phyloP scores from a whole-genome alignment of 2,888 invertebrate genomes.

The Amphimallon solstitiale region DNA sequence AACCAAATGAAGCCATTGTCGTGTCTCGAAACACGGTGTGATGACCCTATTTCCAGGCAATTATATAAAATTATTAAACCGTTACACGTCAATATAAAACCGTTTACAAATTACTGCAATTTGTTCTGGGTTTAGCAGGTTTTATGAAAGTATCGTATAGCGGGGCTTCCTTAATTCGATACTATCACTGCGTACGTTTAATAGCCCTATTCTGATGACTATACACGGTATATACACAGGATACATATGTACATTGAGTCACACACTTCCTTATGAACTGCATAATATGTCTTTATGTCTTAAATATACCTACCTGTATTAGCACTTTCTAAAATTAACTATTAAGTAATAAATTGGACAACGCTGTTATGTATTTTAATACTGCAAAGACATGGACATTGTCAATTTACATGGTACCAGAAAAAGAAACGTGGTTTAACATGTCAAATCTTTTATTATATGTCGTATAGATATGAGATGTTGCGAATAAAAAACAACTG shows the following conservation, averaged over 20 bases:
- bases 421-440: too few relatives aligned
- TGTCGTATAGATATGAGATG: too few relatives aligned
- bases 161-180: too few relatives aligned
- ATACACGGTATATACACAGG: too few relatives aligned
- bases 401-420: too few relatives aligned
- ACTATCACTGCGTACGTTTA: too few relatives aligned
- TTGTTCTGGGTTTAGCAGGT: constrained; percentile 2
- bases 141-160: background rate
- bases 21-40: background rate
- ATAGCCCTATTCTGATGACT: too few relatives aligned
- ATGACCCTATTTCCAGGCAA: constrained; percentile 5
- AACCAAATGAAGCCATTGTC: constrained; percentile 12
- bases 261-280: background rate
- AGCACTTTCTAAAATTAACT: background rate
- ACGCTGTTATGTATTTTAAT: too few relatives aligned
- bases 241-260: too few relatives aligned
- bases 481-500: too few relatives aligned
- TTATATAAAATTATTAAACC: constrained; percentile 9
- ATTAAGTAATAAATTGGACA: background rate
- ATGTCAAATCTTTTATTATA: too few relatives aligned
- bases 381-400: too few relatives aligned
- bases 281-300: background rate
- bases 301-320: background rate
- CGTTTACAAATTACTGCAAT: constrained; percentile 13
- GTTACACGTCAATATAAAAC: background rate